A percentile compares a stretch with the other conserved stretches of the same genome.
These are phyloP conservation scores for Cremastobaeus sp. DNA, from an alignment of 2,888 invertebrate genomes.

Conservation along the genomic window DNA sequence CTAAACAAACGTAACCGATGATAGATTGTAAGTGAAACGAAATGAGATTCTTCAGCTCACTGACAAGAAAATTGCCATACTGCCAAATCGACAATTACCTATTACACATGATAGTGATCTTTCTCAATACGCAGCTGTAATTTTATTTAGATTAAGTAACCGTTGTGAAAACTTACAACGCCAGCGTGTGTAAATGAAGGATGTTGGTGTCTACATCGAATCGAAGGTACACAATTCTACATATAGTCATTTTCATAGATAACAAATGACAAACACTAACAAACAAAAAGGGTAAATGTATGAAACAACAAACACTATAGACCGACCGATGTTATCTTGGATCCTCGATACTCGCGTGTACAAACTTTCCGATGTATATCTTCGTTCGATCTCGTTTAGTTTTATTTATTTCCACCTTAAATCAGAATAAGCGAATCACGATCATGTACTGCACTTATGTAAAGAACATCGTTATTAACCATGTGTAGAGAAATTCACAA, in stretches of 20 bases:
- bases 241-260: conserved; percentile 61
- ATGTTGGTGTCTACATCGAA: conserved; percentile 71
- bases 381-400: conserved; percentile 41
- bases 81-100: conserved; percentile 78
- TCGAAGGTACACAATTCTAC: conserved; percentile 66
- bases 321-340: conserved; percentile 72
- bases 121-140: conserved; percentile 74
- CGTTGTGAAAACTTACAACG: conserved; percentile 70
- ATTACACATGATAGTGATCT: conserved; percentile 75
- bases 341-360: conserved; percentile 72
- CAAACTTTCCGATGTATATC: conserved; percentile 68
- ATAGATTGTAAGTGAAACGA: conserved; percentile 62
- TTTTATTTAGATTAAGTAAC: conserved; percentile 74
- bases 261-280: conserved; percentile 60
- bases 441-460: no score
- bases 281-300: conserved; percentile 62
- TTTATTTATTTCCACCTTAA: background rate
- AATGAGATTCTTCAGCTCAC: conserved; percentile 71
- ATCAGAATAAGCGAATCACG: no score
- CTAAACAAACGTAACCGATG: conserved; percentile 42
- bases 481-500: no score
- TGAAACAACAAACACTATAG: conserved; percentile 70
- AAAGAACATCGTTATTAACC: no score
- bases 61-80: conserved; percentile 75
- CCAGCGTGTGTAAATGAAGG: conserved; percentile 65